Percentiles rank a stretch among this genome's conserved stretches.
phyloP scores from a whole-genome alignment of 2,113 vertebrate species.

The Nothocercus julius region DNA sequence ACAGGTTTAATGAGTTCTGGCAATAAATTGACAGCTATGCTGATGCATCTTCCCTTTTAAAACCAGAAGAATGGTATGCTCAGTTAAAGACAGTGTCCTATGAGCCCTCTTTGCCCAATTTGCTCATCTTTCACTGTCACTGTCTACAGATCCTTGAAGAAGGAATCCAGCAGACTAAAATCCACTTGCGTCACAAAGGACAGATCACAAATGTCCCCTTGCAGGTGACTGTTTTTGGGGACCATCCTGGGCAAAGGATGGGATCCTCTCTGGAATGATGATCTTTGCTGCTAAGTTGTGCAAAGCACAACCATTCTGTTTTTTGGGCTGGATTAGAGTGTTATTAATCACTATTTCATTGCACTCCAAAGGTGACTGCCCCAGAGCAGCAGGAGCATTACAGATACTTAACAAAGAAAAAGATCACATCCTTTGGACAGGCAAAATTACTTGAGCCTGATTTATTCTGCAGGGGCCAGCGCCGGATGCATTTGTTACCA shows the following conservation, averaged over 20 bases:
- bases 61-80: background rate
- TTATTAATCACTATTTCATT: background rate
- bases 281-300: background rate
- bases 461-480: background rate
- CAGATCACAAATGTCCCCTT: background rate
- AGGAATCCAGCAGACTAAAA: background rate
- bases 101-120: background rate
- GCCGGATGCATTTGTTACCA: background rate
- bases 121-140: background rate
- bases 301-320: background rate
- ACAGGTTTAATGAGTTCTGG: slow-evolving; percentile 35
- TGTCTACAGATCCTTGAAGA: background rate
- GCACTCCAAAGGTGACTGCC: background rate
- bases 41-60: background rate
- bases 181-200: background rate
- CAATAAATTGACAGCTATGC: slow-evolving; percentile 7
- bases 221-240: background rate
- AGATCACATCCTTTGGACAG: background rate
- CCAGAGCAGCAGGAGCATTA: background rate
- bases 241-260: background rate
- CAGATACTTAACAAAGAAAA: background rate
- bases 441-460: background rate
- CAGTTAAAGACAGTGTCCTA: background rate
- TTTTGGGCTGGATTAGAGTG: background rate
- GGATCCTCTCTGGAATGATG: background rate